Evolutionary conservation across 1,140 invertebrate genomes (phyloP), one percentile per base, ranked within the genome.

Genomic region (Drosophila chauvacae): DNA sequence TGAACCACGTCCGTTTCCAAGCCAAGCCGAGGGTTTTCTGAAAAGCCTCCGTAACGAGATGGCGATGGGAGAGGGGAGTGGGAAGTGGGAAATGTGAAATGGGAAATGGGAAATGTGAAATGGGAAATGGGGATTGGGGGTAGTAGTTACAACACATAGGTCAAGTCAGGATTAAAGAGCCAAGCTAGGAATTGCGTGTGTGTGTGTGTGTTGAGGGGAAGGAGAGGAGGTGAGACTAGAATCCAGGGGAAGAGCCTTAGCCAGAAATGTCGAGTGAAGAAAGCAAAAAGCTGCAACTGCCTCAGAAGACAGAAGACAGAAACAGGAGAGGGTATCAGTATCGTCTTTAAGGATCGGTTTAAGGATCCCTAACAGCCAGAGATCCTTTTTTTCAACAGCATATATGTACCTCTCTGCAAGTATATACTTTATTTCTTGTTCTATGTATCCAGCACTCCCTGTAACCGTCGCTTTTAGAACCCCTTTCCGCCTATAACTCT

Each of bases 141-240:
- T 69, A 84, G 55, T 30, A 26, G 53, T 39, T 26, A 26, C 45
- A 48, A 37, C n/a, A 41, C 53, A 42, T 33, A 26, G 10, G 26
- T 82, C 35, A 86, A 72, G 63, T 69, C 79, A 80, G 74, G 62
- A 23, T 72, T 82, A 87, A n/a, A 53, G 30, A 56, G 79, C 76
- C 79, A 76, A 86, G 84, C 77, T 83, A 28, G 85, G 81, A 90
- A 88, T 90, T 88, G 71, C 59, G 72, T 64, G 69, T 55, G 47
- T 53, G 62, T 74, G 70, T 74, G 71, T 66, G 73, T 74, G 70
- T 55, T 68, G 30, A 30, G 30, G 41, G 1, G 18, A 14, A n/a
- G 16, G 7, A n/a, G 10, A 35, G 30, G 2, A 37, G 44, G 6
- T 20, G 23, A 26, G 53, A 44, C 18, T 7, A 23, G 56, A 42